These are phyloP conservation scores for Eristalinus sepulchralis DNA, from an alignment of 2,888 invertebrate species.

Conservation along the genomic window DNA sequence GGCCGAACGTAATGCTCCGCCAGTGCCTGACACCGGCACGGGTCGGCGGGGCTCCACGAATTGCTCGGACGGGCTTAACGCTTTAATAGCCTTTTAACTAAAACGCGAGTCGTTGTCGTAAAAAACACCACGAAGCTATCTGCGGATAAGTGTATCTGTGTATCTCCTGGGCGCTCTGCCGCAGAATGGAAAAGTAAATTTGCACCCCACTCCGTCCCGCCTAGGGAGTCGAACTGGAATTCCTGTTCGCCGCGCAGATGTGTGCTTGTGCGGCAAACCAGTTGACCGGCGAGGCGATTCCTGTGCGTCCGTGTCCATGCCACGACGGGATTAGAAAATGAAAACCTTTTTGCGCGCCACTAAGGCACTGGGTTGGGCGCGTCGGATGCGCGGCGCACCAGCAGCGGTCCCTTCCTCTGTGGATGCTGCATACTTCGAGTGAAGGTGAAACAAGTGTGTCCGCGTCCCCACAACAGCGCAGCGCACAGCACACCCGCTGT, in stretches of 20 bases:
- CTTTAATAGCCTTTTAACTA: conserved; percentile 62
- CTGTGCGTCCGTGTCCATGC: not conserved
- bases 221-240: conserved; percentile 53
- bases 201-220: not conserved
- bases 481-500: not conserved
- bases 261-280: conserved; percentile 49
- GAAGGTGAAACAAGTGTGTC: conserved; percentile 58
- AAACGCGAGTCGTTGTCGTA: conserved; percentile 57
- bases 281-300: conserved; percentile 30
- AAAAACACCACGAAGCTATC: conserved; percentile 54
- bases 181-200: conserved; percentile 53
- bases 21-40: conserved; percentile 1
- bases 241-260: conserved; percentile 50
- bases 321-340: conserved; percentile 59
- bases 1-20: conserved; percentile 19
- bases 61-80: conserved; percentile 15
- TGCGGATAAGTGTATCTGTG: conserved; percentile 45
- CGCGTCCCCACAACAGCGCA: not conserved
- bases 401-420: not conserved
- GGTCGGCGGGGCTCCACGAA: not conserved
- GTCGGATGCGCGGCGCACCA: not conserved
- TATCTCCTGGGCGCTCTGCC: conserved; percentile 20
- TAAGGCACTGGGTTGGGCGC: conserved; percentile 66
- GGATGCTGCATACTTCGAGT: conserved; percentile 16
- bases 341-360: conserved; percentile 68